phyloP scores from a whole-genome alignment of 2,888 invertebrate genomes.

The Leistus spinibarbis region DNA sequence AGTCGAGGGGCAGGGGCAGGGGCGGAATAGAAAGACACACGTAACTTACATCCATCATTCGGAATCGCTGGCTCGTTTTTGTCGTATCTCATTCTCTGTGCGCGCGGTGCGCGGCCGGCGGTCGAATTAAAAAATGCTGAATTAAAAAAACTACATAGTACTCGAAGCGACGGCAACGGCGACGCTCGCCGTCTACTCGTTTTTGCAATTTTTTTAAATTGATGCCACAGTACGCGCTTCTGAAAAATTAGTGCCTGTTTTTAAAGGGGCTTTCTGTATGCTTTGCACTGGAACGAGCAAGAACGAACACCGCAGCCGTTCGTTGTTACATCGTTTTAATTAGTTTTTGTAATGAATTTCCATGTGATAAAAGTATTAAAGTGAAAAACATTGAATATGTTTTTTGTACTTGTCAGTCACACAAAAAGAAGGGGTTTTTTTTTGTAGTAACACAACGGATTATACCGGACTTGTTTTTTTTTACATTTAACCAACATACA shows the following conservation, averaged over 20 bases:
- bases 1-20: background rate
- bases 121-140: background rate
- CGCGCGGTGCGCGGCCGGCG: too few relatives aligned
- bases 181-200: background rate
- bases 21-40: background rate
- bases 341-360: background rate
- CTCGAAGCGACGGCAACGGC: background rate
- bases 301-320: background rate
- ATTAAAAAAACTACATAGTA: background rate
- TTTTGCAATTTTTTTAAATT: background rate
- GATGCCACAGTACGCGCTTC: background rate
- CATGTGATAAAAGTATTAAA: background rate
- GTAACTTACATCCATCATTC: slow-evolving; percentile 4
- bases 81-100: background rate
- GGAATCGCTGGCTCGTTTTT: background rate
- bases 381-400: background rate
- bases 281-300: background rate
- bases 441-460: background rate
- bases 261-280: background rate
- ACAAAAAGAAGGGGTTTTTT: background rate
- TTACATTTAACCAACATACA: background rate
- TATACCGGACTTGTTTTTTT: background rate
- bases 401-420: too few relatives aligned
- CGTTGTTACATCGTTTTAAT: background rate
- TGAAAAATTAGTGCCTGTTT: background rate